Percentiles rank a stretch among this genome's conserved stretches.
phyloP scores from a whole-genome alignment of 2,113 vertebrate genomes.

The Melanocharis versteri region DNA sequence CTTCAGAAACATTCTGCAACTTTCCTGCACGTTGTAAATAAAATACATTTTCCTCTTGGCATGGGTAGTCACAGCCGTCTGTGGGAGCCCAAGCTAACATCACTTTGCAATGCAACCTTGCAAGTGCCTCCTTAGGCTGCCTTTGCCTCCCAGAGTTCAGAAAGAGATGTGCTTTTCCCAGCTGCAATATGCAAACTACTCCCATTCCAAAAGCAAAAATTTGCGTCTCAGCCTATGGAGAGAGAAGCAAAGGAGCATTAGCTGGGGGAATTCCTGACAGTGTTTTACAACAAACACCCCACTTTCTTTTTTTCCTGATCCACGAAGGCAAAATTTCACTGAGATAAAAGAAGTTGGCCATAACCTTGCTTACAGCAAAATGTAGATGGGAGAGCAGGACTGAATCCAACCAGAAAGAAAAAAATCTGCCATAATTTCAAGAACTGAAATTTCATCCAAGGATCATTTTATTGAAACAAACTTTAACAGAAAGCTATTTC shows the following conservation, averaged over 20 bases:
- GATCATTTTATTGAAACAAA: not conserved
- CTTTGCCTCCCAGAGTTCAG: not conserved
- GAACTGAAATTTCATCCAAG: not conserved
- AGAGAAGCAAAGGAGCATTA: not conserved
- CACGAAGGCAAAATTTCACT: not conserved
- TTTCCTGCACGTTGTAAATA: not conserved
- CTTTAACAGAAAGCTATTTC: not conserved
- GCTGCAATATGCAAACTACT: not conserved
- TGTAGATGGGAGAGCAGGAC: not conserved
- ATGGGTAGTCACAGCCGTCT: not conserved
- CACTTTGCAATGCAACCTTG: not conserved
- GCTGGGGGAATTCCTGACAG: slow-evolving; percentile 15
- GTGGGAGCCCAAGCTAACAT: not conserved
- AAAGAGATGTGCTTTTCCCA: not conserved
- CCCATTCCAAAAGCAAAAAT: not conserved
- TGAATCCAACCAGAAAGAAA: not conserved
- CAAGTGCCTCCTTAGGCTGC: not conserved
- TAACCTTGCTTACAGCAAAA: not conserved
- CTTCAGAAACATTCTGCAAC: not conserved
- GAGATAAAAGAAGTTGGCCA: not conserved
- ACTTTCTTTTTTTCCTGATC: not conserved
- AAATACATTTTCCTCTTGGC: not conserved
- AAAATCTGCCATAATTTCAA: not conserved
- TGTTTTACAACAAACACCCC: slow-evolving; percentile 23
- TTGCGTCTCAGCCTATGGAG: not conserved